Evolutionary conservation across 1,140 invertebrate genomes (phyloP), one percentile per base, ranked within the genome.

Genomic region (Drosophila teissieri): DNA sequence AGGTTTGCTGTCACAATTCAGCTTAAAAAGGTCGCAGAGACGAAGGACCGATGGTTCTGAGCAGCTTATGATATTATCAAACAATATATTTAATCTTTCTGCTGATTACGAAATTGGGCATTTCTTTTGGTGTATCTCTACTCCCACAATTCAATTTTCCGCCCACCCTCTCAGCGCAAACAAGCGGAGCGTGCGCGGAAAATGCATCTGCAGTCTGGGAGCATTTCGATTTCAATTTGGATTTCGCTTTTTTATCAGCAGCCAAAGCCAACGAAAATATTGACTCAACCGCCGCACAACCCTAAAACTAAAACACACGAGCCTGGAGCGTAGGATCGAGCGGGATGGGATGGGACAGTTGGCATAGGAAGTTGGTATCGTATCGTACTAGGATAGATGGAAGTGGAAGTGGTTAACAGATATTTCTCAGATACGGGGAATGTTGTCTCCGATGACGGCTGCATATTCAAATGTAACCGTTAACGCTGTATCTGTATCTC

Each of bases 181-280:
- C 58, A 53, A 31, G 27, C 64, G 48, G 53, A 73, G 54, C 79
- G 80, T 68, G 78, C 58, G 68, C 73, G 76, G 56, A 45, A 83
- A 86, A 86, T 86, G 82, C 82, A 86, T 86, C 82, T 86, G 82
- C 82, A 67, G n/a, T 80, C 72, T 62, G 65, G 72, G 54, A 61
- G 54, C 60, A 63, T 63, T 82, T 84, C 78, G 61, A 70, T 73
- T 82, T 81, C 68, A 63, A 75, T 69, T 77, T 77, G 49, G 73
- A 76, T 77, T 77, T 77, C 73, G 72, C 62, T 46, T 69, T 58
- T 85, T 85, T 85, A 77, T 88, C 83, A 88, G 68, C 62, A 77
- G 64, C 40, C 68, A 63, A 74, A 74, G 62, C 44, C 65, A 86
- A 86, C 49, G 61, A 86, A 62, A 86, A 86, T 86, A 86, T 86